These are phyloP conservation scores for Rhingia rostrata DNA, from an alignment of 2,888 invertebrate genomes.

Conservation along the genomic window DNA sequence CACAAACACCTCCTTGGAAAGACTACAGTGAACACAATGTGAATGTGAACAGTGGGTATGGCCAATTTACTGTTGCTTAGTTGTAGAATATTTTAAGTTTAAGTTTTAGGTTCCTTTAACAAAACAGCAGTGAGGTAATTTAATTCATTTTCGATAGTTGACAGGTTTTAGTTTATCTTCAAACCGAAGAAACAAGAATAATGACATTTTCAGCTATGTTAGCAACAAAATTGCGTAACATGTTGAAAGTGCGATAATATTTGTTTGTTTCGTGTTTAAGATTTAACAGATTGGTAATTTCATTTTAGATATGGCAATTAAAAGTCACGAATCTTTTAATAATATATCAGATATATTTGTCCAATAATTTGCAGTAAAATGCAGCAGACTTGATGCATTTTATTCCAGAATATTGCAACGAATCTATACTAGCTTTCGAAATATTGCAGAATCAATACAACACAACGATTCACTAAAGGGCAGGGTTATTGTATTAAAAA, in stretches of 20 bases:
- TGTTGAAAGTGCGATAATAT: too few species aligned
- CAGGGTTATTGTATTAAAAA: not conserved
- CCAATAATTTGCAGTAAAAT: too few species aligned
- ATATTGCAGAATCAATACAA: not conserved
- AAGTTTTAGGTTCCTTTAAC: slow-evolving; percentile 34
- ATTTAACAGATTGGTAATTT: too few species aligned
- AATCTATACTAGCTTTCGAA: not conserved
- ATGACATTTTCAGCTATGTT: too few species aligned
- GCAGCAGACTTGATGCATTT: too few species aligned
- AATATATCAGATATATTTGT: too few species aligned
- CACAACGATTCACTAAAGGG: not conserved
- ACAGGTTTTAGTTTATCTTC: not conserved
- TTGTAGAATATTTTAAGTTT: slow-evolving; percentile 32
- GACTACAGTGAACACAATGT: slow-evolving; percentile 81
- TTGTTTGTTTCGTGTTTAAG: too few species aligned
- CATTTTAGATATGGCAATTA: too few species aligned
- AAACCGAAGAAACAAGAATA: not conserved
- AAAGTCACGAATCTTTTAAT: too few species aligned
- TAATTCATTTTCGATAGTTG: slow-evolving; percentile 46
- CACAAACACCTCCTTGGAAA: slow-evolving; percentile 83
- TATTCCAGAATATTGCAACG: too few species aligned
- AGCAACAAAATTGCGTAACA: too few species aligned
- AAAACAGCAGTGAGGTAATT: slow-evolving; percentile 33
- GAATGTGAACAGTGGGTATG: slow-evolving; percentile 74
- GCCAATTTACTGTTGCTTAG: slow-evolving; percentile 72